A percentile compares a stretch with the other conserved stretches of the same genome.
phyloP scores from a whole-genome alignment of 1,140 invertebrate genomes.

The Brachystomella parvula region DNA sequence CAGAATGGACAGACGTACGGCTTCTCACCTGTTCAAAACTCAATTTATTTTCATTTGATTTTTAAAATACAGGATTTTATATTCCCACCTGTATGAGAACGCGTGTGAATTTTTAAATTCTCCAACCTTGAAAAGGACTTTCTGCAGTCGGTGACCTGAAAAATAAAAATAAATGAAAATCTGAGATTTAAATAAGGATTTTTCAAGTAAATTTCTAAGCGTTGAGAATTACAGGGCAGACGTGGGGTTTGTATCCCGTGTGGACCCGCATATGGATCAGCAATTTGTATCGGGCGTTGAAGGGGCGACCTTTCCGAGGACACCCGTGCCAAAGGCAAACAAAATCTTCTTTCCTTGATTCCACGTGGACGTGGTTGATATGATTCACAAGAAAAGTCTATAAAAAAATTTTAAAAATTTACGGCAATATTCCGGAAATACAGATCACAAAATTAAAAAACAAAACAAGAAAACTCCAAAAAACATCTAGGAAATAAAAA shows the following conservation, averaged over 20 bases:
- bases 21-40: slow-evolving; percentile 48
- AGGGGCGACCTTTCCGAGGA: slow-evolving; percentile 70
- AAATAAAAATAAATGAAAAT: slow-evolving; percentile 41
- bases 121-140: slow-evolving; percentile 92
- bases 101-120: slow-evolving; percentile 90
- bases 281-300: slow-evolving; percentile 93
- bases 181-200: slow-evolving; percentile 10
- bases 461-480: neutral
- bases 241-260: slow-evolving; percentile 91
- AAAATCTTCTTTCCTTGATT: slow-evolving; percentile 75
- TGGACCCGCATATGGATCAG: slow-evolving; percentile 95
- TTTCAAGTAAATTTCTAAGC: neutral
- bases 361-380: slow-evolving; percentile 84
- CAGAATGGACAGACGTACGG: slow-evolving; percentile 85
- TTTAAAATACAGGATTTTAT: slow-evolving; percentile 38
- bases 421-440: neutral
- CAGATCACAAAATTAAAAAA: neutral
- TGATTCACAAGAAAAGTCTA: slow-evolving; percentile 62
- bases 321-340: slow-evolving; percentile 85
- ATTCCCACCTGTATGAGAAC: slow-evolving; percentile 75
- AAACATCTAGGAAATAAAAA: neutral
- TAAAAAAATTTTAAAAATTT: slow-evolving; percentile 5
- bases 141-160: slow-evolving; percentile 78
- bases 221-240: slow-evolving; percentile 75
- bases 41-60: neutral